Evolutionary conservation across 2,113 vertebrate species (phyloP), one percentile per base, ranked within the genome.

Genomic region (Sylvia atricapilla): DNA sequence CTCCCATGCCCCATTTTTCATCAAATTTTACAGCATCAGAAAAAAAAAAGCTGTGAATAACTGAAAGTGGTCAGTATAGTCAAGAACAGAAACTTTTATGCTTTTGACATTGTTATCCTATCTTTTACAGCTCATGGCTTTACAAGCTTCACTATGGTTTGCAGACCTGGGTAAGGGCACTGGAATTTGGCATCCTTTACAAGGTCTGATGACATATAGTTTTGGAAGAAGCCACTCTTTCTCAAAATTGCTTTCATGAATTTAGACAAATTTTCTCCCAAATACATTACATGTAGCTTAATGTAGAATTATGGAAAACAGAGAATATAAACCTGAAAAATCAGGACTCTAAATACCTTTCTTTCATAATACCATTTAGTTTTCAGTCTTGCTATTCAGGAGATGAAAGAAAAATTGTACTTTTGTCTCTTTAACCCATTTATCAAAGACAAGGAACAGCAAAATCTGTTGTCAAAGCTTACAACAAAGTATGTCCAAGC

Each of bases 21-120:
- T 49, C 46, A 74, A 31, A 73, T 83, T 87, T 94, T 93, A 94
- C 47, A 63, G 55, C 59, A 85, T 86, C 75, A 86, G 75, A 72
- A 93, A 93, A 94, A 93, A 93, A 94, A 39, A 72, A 92, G 47
- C 69, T 68, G 43, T 63, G 52, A 84, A 67, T 69, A 83, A 76
- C 30, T 50, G 50, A 39, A 94, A 94, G 68, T 47, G 50, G 63
- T 66, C 82, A 90, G 23, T 30, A 94, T 30, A 47, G 77, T 73
- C 75, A 80, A 69, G 70, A 87, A 69, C 6, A 82, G 55, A 88
- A 85, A 74, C 43, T 85, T 91, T 90, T 88, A 94, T 52, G 80
- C 47, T 87, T 93, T 47, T 83, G 70, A 87, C 82, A 90, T 50
- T 74, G 82, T 24, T 85, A 93, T 80, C 27, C 50, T 55, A 53